Base-by-base conservation (phyloP, 2,888 invertebrate genomes). In the Cheilosia impressa region DNA sequence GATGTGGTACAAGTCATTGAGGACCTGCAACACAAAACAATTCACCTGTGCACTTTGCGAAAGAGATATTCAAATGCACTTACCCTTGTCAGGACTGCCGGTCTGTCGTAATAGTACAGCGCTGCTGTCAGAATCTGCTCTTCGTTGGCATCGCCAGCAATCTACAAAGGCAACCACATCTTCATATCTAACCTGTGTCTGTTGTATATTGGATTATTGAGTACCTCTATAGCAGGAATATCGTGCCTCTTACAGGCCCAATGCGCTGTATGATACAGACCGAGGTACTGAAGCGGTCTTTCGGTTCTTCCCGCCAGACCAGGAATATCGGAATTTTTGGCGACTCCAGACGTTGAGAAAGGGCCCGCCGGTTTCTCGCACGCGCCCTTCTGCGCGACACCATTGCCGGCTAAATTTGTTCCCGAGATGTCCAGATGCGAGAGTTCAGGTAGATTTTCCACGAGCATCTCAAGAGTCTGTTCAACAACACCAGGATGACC, bases 351-450 rank as follows among this genome's bases (percentile, higher is more conserved):
- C 55, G 71, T 55, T 17, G 75, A 50, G n/a, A 10, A 63, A 6
- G 47, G 2, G 7, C 57, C 43, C 15, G 77, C 81, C 43, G 77
- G 77, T 53, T 87, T 89, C 68, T 89, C 92, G 87, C 92, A 92
- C 2, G 90, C 89, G 73, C 93, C 92, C 78, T 93, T 93, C 84
- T 93, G 93, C 90, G 95, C 95, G 31, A 96, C 95, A 58, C 97
- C 97, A 69, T 95, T 95, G 15, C 98, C 98, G 50, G 98, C 98
- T 87, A 99, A 93, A 93, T 99, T 98, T 19, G 99, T 99, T 15
- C 98, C 98, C 4, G 98, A 98, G 90, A 99, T 98, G 92, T 99
- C 99, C 88, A 99, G 93, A 27, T 97, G 97, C 52, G 94, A 94
- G 79, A 99, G 93, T 65, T 94, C 92, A 0, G 96, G 96, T 89